phyloP scores from a whole-genome alignment of 2,888 invertebrate genomes.

The Lamellibrachia columna region DNA sequence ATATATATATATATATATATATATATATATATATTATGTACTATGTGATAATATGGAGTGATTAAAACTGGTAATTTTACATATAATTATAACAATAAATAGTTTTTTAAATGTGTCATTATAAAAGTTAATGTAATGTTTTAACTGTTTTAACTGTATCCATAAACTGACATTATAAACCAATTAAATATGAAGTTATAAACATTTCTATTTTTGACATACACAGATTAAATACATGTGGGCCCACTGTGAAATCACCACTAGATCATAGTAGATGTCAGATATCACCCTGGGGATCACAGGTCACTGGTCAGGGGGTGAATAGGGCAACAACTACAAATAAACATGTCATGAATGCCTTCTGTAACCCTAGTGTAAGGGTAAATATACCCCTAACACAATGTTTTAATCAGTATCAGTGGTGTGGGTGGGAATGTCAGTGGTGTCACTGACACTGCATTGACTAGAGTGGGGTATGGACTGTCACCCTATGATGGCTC shows the following conservation, averaged over 20 bases:
- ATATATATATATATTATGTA: too few species aligned
- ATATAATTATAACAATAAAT: too few species aligned
- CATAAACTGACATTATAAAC: neutral
- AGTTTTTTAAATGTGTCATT: neutral
- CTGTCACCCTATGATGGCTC: too few species aligned
- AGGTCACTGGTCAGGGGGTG: neutral
- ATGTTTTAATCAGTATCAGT: neutral
- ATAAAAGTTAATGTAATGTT: neutral
- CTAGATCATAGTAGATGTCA: neutral
- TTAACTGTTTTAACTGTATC: neutral
- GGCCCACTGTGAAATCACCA: neutral
- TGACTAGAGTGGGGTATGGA: too few species aligned
- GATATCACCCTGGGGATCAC: neutral
- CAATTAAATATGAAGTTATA: neutral
- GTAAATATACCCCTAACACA: neutral
- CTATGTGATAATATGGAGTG: too few species aligned
- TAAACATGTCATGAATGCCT: constrained; percentile 3
- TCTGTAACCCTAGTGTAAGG: neutral
- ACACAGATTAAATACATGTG: neutral
- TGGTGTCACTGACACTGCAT: neutral
- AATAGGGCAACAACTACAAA: neutral
- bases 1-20: too few species aligned
- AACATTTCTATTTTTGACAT: neutral
- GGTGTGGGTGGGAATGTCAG: neutral
- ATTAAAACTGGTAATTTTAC: too few species aligned